Conservation (phyloP, 1,140 invertebrate genomes). For the Dufourea novaeangliae region DNA sequence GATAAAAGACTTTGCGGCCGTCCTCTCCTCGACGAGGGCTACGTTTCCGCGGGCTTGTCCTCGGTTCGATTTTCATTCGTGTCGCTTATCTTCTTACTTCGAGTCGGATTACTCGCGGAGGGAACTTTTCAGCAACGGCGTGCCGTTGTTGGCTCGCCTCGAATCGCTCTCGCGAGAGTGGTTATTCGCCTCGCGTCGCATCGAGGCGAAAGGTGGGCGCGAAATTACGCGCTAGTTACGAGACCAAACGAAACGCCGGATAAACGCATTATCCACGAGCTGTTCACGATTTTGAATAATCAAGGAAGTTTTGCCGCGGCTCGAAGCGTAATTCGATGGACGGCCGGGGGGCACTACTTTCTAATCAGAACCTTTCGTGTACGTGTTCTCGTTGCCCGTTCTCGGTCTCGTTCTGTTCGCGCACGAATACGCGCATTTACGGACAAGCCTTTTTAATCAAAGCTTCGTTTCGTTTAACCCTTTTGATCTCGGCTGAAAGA, state of each 20-base stretch:
- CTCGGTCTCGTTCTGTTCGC: background rate
- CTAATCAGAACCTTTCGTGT: slow-evolving; percentile 16
- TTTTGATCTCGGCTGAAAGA: slow-evolving; percentile 32
- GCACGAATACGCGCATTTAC: background rate
- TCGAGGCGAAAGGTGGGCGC: too few species aligned
- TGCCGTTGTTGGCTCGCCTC: too few species aligned
- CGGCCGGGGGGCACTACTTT: background rate
- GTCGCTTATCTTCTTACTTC: too few species aligned
- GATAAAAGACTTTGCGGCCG: background rate
- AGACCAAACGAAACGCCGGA: background rate
- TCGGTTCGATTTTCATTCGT: too few species aligned
- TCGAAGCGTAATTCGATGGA: background rate
- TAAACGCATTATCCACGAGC: background rate
- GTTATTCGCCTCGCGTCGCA: too few species aligned
- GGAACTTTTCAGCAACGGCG: too few species aligned
- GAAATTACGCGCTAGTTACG: too few species aligned
- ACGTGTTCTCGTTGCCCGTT: background rate
- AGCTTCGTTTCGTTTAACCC: slow-evolving; percentile 33
- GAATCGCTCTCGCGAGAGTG: background rate
- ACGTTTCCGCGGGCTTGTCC: too few species aligned
- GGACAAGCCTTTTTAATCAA: slow-evolving; percentile 4
- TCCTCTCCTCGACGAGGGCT: too few species aligned
- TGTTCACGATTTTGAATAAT: background rate
- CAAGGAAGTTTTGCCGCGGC: background rate
- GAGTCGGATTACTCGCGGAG: too few species aligned